Evolutionary conservation across 2,797 vertebrate genomes (phyloP), one percentile per base, ranked within the genome.

Genomic region (Coregonus suidteri): DNA sequence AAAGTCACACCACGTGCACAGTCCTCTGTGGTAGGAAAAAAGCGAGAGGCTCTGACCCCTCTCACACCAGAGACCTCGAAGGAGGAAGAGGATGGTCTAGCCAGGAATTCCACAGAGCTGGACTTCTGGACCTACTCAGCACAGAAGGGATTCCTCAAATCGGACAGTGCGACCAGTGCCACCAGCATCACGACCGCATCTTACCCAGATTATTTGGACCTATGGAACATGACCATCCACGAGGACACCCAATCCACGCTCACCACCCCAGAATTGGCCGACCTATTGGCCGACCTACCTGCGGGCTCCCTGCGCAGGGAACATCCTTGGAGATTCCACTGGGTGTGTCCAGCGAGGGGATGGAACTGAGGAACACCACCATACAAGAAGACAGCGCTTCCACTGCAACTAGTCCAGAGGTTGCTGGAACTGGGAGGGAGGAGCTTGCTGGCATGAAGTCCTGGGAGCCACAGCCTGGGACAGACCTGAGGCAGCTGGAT

Each of bases 281-380:
- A 96, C 83, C 77, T 92, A 77, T 94, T 92, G 88, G 78, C 94
- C 94, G 35, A 92, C 92, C 79, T 91, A 25, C 92, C 30, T 93
- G 95, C 89, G 89, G 72, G 1, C 85, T 86, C 53, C 37, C 71
- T 18, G 87, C 78, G 65, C 86, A 88, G 59, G 80, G 59, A 0
- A 11, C 56, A 31, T 92, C 89, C 72, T 76, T 93, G 80, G 91
- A 88, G 82, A 94, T 83, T 70, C 79, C 91, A 0, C 30, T 86
- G 41, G 89, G 89, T 52, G 91, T 92, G 74, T 78, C 90, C 76
- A 92, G 94, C 75, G 85, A 86, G 59, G 90, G 90, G 25, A 94
- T 94, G 93, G 91, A 92, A 80, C 95, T 96, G 94, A 97, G 96
- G 96, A 96, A 96, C 91, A 95, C 96, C 35, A 91, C 93, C 73